A percentile compares a stretch with the other conserved stretches of the same genome.
These are phyloP conservation scores for Cephonodes hylas DNA, from an alignment of 2,888 invertebrate species.

Conservation along the genomic window DNA sequence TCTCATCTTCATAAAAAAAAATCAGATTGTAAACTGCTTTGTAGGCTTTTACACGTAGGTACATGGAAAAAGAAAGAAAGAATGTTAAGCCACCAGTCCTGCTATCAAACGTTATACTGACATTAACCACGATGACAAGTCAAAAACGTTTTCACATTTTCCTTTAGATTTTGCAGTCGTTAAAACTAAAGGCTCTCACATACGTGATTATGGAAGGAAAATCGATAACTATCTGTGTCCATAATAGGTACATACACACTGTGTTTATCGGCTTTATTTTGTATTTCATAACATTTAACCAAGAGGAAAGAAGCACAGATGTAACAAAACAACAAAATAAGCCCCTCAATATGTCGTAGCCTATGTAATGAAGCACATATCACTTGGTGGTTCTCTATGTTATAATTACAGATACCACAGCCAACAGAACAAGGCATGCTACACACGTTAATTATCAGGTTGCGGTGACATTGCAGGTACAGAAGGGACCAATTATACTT, in stretches of 20 bases:
- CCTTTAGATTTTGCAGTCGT: neutral
- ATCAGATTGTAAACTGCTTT: no score
- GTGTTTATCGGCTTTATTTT: neutral
- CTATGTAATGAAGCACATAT: neutral
- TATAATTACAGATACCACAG: neutral
- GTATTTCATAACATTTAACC: neutral
- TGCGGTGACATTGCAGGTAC: slow-evolving; percentile 9
- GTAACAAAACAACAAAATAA: no score
- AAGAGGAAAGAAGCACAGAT: neutral
- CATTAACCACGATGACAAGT: no score
- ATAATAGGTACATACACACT: neutral
- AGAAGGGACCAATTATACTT: neutral
- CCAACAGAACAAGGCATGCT: neutral
- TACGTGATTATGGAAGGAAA: neutral
- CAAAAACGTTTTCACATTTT: no score
- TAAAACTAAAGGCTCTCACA: neutral
- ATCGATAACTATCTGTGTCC: neutral
- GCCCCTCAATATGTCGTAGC: no score
- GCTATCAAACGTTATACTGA: no score
- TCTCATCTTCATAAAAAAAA: no score
- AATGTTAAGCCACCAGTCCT: no score
- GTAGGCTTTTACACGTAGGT: no score
- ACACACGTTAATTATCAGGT: slow-evolving; percentile 9
- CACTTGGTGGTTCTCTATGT: neutral
- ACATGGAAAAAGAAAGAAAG: no score